Conservation (phyloP, 2,888 invertebrate genomes). For the Rugalucina vietnamica region DNA sequence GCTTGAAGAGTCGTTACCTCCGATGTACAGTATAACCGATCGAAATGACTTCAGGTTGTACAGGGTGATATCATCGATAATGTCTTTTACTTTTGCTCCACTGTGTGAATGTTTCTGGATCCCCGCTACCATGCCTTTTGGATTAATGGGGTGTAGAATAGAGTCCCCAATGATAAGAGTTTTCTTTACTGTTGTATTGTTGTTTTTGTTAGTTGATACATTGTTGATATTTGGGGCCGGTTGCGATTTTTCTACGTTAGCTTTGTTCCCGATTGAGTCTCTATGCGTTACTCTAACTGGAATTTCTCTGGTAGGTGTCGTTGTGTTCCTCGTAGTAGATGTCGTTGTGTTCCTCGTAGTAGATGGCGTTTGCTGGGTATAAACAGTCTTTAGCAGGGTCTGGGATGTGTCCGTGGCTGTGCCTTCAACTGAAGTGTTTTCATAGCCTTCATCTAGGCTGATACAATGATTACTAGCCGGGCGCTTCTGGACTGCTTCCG, state of each 20-base stretch:
- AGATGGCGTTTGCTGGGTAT: no score
- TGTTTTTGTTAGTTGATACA: not conserved
- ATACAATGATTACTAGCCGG: not conserved
- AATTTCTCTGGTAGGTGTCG: not conserved
- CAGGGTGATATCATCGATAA: not conserved
- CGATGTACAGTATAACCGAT: not conserved
- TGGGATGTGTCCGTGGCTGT: not conserved
- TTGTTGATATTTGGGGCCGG: not conserved
- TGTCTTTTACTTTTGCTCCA: not conserved
- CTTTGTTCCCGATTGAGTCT: not conserved
- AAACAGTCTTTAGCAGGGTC: not conserved
- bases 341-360: no score
- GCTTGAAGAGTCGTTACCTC: not conserved
- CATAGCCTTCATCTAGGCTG: not conserved
- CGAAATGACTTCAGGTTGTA: not conserved
- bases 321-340: not conserved
- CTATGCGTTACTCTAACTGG: not conserved
- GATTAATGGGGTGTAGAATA: not conserved
- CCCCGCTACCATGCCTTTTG: not conserved
- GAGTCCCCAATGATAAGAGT: not conserved
- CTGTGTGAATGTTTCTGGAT: not conserved
- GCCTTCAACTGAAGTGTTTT: not conserved
- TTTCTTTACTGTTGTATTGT: not conserved
- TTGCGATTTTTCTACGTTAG: not conserved
- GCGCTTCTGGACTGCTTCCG: not conserved